Evolutionary conservation across 1,140 invertebrate genomes (phyloP), one percentile per base, ranked within the genome.

Genomic region (Pogonognathellus flavescens): DNA sequence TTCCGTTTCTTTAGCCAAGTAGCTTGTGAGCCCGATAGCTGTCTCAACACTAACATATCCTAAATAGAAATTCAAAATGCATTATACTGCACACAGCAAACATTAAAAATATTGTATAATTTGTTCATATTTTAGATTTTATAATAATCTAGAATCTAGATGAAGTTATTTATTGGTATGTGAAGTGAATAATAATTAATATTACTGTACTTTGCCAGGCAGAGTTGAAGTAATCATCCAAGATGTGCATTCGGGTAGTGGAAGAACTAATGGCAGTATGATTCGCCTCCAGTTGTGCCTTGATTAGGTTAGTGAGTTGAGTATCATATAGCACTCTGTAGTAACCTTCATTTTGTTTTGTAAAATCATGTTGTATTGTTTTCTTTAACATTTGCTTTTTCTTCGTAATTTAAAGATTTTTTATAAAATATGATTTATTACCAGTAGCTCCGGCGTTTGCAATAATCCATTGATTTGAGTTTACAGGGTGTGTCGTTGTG

Each of bases 321-420:
- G 91, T 89, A 86, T 97, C 96, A 89, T 97, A 97, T 89, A 96
- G 96, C 0, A 96, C 94, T 57, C 95, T 92, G 89, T 96, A 97
- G 88, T 95, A 96, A 22, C 95, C 95, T 93, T 90, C n/a, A n/a
- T n/a, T n/a, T n/a, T n/a, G n/a, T n/a, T n/a, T n/a, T n/a, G n/a
- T n/a, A n/a, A n/a, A n/a, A n/a, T n/a, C n/a, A n/a, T n/a, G n/a
- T n/a, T n/a, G n/a, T n/a, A n/a, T n/a, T n/a, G n/a, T n/a, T n/a
- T n/a, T n/a, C n/a, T n/a, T n/a, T n/a, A n/a, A n/a, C n/a, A n/a
- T n/a, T n/a, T n/a, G n/a, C n/a, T n/a, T n/a, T n/a, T n/a, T n/a
- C n/a, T n/a, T n/a, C n/a, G n/a, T n/a, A n/a, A n/a, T n/a, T n/a
- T n/a, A n/a, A n/a, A n/a, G n/a, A n/a, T n/a, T n/a, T n/a, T n/a